Conservation (phyloP, 2,113 vertebrate genomes). For the Oryzias javanicus region DNA sequence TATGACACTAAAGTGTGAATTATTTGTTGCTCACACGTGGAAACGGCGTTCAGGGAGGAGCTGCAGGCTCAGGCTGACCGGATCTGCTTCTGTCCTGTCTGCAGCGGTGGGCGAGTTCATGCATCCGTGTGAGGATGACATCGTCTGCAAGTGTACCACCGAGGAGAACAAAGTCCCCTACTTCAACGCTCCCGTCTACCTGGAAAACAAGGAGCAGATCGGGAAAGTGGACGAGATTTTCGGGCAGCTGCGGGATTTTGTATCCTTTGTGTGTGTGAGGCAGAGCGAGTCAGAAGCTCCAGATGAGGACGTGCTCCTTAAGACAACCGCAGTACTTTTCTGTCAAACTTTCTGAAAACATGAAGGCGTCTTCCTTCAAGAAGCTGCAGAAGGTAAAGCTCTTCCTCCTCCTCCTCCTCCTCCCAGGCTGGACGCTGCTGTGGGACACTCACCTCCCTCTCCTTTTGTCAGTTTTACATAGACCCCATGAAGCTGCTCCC, state of each 20-base stretch:
- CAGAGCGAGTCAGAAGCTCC: too few species aligned
- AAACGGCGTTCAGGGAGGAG: too few species aligned
- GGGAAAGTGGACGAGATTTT: slow-evolving; percentile 99
- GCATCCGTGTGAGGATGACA: slow-evolving; percentile 96
- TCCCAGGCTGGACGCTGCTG: fast-evolving
- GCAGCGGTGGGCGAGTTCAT: slow-evolving; percentile 91
- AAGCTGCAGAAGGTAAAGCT: slow-evolving; percentile 92
- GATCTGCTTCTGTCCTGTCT: slow-evolving; percentile 12
- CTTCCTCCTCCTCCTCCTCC: too few species aligned
- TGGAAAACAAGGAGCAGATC: slow-evolving; percentile 98
- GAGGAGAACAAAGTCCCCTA: slow-evolving; percentile 96
- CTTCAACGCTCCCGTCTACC: slow-evolving; percentile 95
- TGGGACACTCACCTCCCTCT: not conserved
- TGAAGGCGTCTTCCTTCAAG: slow-evolving; percentile 97
- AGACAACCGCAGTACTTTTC: slow-evolving; percentile 89
- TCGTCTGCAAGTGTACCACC: slow-evolving; percentile 92
- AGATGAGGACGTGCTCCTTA: slow-evolving; percentile 70
- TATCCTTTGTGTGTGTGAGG: slow-evolving; percentile 80
- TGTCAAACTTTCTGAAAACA: slow-evolving; percentile 95
- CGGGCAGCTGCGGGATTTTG: slow-evolving; percentile 94
- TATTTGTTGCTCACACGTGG: too few species aligned
- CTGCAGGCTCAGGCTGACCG: too few species aligned
- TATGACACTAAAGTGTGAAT: too few species aligned
- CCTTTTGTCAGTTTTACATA: slow-evolving; percentile 87
- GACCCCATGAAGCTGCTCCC: slow-evolving; percentile 94